Percentiles rank a stretch among this genome's conserved stretches.
Conservation (phyloP, 2,113 vertebrate genomes). For the Rhodinocichla rosea region DNA sequence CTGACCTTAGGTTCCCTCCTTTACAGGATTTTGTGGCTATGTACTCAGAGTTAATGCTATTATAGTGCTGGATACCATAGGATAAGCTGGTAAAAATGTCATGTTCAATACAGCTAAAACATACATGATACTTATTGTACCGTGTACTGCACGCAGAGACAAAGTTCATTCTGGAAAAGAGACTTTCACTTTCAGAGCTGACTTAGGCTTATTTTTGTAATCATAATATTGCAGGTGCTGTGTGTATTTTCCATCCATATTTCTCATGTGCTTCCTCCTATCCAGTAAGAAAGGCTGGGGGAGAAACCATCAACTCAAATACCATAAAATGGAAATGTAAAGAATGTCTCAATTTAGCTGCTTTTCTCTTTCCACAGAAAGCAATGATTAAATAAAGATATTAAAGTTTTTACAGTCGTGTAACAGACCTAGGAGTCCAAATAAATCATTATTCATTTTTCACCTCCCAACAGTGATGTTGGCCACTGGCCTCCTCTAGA, state of each 20-base stretch:
- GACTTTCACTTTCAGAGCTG: neutral
- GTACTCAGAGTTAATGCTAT: conserved; percentile 3
- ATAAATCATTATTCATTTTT: neutral
- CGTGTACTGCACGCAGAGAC: neutral
- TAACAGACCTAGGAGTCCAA: neutral
- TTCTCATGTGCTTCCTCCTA: neutral
- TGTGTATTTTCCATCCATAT: neutral
- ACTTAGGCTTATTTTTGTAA: neutral
- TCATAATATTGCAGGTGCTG: neutral
- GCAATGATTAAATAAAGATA: neutral
- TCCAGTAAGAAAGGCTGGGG: neutral
- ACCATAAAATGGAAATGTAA: neutral
- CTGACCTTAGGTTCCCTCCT: neutral
- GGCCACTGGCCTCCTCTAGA: neutral
- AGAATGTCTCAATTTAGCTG: neutral
- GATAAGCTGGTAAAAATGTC: neutral
- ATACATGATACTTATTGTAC: neutral
- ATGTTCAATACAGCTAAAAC: neutral
- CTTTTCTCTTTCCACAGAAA: neutral
- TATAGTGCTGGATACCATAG: neutral
- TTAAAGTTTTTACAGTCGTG: neutral
- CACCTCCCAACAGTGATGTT: neutral
- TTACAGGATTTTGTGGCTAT: neutral
- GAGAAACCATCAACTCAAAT: neutral
- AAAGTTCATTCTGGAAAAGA: neutral